These are phyloP conservation scores for Cartodere bifasciata DNA, from an alignment of 2,888 invertebrate species.

Conservation along the genomic window DNA sequence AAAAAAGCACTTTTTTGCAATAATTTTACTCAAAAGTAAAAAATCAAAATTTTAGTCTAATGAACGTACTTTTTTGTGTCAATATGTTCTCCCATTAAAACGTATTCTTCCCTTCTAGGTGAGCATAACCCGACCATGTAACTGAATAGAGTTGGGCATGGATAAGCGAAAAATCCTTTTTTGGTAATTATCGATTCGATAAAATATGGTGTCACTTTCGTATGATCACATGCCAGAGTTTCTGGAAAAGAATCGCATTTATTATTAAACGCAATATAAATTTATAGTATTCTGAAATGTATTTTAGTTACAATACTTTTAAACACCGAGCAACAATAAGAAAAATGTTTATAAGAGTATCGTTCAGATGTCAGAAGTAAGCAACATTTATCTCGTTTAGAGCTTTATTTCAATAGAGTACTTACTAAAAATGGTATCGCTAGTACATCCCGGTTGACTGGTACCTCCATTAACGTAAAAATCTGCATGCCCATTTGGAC, in stretches of 20 bases:
- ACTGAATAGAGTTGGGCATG: conserved; percentile 69
- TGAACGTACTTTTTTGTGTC: conserved; percentile 53
- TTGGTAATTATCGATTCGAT: conserved; percentile 76
- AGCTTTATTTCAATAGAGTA: conserved; percentile 17
- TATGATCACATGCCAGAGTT: conserved; percentile 79
- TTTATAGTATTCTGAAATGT: too few species aligned
- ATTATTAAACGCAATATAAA: too few species aligned
- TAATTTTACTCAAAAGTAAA: conserved; percentile 1
- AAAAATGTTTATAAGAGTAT: conserved; percentile 15
- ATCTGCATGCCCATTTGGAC: conserved; percentile 78
- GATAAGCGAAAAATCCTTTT: conserved; percentile 74
- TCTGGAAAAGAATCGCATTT: conserved; percentile 48
- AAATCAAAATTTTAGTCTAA: not conserved
- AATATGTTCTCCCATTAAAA: conserved; percentile 80
- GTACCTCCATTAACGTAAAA: conserved; percentile 83
- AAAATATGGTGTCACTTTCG: conserved; percentile 81
- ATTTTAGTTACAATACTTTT: conserved; percentile 5
- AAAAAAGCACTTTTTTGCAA: conserved; percentile 1
- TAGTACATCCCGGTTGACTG: conserved; percentile 77
- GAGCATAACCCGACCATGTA: conserved; percentile 77
- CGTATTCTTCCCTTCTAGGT: conserved; percentile 65
- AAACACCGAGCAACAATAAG: conserved; percentile 1
- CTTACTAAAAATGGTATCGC: conserved; percentile 71
- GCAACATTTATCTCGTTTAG: too few species aligned
- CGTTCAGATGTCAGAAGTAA: too few species aligned